A percentile compares a stretch with the other conserved stretches of the same genome.
phyloP scores from a whole-genome alignment of 2,113 vertebrate species.

The Hydropotes inermis region DNA sequence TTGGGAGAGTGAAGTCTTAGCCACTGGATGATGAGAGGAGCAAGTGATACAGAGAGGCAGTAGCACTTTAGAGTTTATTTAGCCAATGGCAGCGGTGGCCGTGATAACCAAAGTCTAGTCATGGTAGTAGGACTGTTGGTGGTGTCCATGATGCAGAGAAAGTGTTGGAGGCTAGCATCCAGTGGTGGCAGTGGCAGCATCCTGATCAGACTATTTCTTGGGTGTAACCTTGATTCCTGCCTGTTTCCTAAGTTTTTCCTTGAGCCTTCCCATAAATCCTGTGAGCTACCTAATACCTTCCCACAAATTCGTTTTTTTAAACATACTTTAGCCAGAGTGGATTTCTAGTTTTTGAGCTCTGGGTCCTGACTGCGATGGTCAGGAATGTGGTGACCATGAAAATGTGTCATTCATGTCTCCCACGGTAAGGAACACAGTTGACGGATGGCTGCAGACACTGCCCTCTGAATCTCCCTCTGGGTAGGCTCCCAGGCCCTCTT shows the following conservation, averaged over 20 bases:
- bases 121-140: accelerated
- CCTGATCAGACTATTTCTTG: background rate
- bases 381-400: background rate
- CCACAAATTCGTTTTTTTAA: background rate
- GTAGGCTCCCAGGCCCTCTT: too few relatives aligned
- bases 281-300: background rate
- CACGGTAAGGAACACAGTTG: background rate
- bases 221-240: background rate
- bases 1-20: background rate
- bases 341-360: background rate
- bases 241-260: background rate
- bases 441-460: background rate
- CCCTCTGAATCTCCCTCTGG: background rate
- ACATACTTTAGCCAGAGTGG: background rate
- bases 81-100: background rate
- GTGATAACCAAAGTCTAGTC: accelerated
- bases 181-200: accelerated
- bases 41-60: background rate
- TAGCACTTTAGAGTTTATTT: background rate
- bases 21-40: background rate
- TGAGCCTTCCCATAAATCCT: background rate
- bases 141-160: accelerated
- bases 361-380: background rate
- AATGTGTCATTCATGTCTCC: background rate
- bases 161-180: background rate